These are phyloP conservation scores for Girardinus metallicus DNA, from an alignment of 2,797 vertebrate genomes.

Conservation along the genomic window DNA sequence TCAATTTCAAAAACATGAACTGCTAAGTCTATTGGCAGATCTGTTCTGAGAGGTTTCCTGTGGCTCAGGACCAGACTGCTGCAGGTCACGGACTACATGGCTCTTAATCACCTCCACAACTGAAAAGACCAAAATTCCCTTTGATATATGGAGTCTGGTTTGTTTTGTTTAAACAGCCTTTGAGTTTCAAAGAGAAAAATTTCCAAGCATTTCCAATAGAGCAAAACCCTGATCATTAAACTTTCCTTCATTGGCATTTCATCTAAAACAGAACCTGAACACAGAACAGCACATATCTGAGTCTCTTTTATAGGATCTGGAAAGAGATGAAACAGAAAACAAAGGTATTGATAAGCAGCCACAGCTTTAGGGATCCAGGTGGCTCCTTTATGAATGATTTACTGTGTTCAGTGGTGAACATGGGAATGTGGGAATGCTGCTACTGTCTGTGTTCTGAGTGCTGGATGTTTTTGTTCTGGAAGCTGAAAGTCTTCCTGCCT, in stretches of 20 bases:
- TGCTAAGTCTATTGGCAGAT: not conserved
- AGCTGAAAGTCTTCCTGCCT: constrained; percentile 3
- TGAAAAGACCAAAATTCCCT: not conserved
- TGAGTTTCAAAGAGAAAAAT: not conserved
- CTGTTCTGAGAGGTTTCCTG: not conserved
- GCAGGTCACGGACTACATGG: not conserved
- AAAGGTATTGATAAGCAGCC: not conserved
- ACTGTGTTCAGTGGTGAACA: not conserved
- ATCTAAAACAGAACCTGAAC: constrained; percentile 2
- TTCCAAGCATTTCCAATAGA: not conserved
- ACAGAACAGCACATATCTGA: not conserved
- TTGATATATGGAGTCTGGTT: not conserved
- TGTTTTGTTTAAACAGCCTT: not conserved
- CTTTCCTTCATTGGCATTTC: constrained; percentile 1
- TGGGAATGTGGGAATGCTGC: not conserved
- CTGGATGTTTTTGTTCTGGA: constrained; percentile 1
- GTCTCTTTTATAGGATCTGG: constrained; percentile 2
- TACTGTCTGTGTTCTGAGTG: not conserved
- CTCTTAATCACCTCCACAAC: not conserved
- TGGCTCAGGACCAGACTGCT: not conserved
- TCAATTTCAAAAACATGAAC: not conserved
- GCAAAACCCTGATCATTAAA: not conserved
- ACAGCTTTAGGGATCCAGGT: not conserved
- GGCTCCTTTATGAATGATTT: not conserved
- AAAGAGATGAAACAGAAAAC: not conserved